Conservation (phyloP, 2,888 invertebrate genomes). For the Graphium colonna region DNA sequence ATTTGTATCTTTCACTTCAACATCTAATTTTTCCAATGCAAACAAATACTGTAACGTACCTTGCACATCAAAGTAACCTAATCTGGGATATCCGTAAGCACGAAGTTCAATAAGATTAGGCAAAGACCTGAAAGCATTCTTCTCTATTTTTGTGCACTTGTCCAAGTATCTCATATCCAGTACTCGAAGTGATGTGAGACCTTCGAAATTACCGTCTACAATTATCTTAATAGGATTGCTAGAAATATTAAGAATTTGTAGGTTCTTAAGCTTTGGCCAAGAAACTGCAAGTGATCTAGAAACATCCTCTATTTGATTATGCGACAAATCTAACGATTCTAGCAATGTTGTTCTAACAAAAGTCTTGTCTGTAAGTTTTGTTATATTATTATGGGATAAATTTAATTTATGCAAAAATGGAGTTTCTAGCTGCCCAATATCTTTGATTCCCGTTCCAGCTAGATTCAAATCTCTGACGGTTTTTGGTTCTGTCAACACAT, state of each 20-base stretch:
- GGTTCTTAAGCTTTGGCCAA: constrained; percentile 85
- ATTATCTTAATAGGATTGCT: constrained; percentile 89
- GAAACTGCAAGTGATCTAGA: constrained; percentile 81
- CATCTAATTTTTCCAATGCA: constrained; percentile 87
- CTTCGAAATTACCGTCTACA: constrained; percentile 87
- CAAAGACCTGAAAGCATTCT: constrained; percentile 87
- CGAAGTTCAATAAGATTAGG: constrained; percentile 85
- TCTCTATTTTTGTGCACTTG: constrained; percentile 88
- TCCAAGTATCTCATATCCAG: constrained; percentile 84
- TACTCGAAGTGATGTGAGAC: constrained; percentile 82
- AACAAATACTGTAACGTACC: constrained; percentile 88
- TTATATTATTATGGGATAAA: constrained; percentile 87
- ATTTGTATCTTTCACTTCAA: constrained; percentile 91
- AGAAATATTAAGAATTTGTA: constrained; percentile 89
- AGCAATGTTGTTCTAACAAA: constrained; percentile 90
- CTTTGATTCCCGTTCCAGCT: constrained; percentile 87
- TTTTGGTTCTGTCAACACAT: constrained; percentile 92
- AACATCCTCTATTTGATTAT: constrained; percentile 83
- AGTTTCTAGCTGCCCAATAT: constrained; percentile 86
- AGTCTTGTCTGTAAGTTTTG: constrained; percentile 81
- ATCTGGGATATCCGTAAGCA: constrained; percentile 87
- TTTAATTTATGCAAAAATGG: constrained; percentile 91
- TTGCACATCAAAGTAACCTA: constrained; percentile 92
- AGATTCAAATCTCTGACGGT: constrained; percentile 90
- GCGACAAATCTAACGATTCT: constrained; percentile 87